Evolutionary conservation across 1,140 invertebrate species (phyloP).

Genomic region (Drosophila varians): DNA sequence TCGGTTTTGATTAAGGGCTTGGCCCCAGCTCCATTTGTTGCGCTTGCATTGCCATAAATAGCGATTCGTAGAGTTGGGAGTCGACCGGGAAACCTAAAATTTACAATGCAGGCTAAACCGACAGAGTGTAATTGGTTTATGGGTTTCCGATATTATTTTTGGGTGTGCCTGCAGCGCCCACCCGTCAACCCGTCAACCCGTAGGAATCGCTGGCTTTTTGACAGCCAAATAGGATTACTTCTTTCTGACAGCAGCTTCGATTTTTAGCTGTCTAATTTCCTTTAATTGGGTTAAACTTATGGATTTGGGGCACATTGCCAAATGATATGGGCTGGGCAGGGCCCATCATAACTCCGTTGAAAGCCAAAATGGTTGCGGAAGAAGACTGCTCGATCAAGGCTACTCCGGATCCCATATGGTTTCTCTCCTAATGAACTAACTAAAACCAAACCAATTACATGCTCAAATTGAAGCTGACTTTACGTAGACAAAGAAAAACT

Average conservation of each 20-base stretch:
- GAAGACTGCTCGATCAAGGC: conserved; percentile 3
- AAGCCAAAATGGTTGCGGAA: conserved; percentile 15
- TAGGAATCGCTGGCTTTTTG: conserved; percentile 39
- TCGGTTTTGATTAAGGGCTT: conserved; percentile 59
- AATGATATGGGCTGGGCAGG: conserved; percentile 40
- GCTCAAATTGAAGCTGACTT: conserved; percentile 4
- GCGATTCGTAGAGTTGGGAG: conserved; percentile 29
- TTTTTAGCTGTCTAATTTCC: conserved; percentile 40
- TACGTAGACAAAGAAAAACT: not conserved
- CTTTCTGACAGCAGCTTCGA: conserved; percentile 31
- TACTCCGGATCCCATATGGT: not conserved
- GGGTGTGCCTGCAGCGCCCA: too few relatives aligned
- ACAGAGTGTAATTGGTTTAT: conserved; percentile 67
- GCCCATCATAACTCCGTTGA: conserved; percentile 13
- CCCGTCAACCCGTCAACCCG: not conserved
- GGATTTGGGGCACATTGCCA: conserved; percentile 40
- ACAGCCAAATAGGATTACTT: conserved; percentile 68
- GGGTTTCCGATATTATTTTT: conserved; percentile 48
- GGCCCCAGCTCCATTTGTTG: conserved; percentile 46
- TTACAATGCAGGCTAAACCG: conserved; percentile 47
- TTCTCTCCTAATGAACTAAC: not conserved
- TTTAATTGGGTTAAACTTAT: conserved; percentile 53
- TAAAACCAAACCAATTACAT: not conserved
- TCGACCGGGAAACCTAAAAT: conserved; percentile 40
- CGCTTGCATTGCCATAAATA: conserved; percentile 65